These are phyloP conservation scores for Melanargia galathea DNA, from an alignment of 2,888 invertebrate species.

Conservation along the genomic window DNA sequence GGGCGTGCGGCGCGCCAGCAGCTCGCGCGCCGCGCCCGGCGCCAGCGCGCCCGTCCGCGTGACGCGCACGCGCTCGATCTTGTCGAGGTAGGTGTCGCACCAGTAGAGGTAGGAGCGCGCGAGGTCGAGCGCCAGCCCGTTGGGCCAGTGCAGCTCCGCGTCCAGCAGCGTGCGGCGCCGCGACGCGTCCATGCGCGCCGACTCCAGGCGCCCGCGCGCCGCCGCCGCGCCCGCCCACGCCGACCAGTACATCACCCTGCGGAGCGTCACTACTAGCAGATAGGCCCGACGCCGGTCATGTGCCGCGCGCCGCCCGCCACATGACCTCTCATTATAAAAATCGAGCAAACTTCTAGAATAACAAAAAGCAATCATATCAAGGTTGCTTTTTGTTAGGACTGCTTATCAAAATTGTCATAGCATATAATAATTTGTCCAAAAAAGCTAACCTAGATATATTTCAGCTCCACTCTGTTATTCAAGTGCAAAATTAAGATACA, in stretches of 20 bases:
- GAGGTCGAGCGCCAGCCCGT: constrained; percentile 83
- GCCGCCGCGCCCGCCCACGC: constrained; percentile 82
- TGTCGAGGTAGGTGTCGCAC: constrained; percentile 87
- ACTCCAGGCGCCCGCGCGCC: constrained; percentile 82
- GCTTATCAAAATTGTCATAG: too few relatives aligned
- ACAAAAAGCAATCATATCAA: too few relatives aligned
- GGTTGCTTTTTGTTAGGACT: too few relatives aligned
- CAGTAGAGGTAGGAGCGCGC: constrained; percentile 60
- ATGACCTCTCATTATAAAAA: too few relatives aligned
- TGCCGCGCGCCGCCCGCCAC: too few relatives aligned
- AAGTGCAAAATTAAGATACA: too few relatives aligned
- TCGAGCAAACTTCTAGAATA: too few relatives aligned
- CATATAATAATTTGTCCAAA: too few relatives aligned
- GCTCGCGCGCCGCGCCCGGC: constrained; percentile 49
- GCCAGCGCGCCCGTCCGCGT: constrained; percentile 39
- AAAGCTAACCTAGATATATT: too few relatives aligned
- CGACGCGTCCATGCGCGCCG: constrained; percentile 81
- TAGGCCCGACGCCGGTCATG: too few relatives aligned
- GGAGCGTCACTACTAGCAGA: too few relatives aligned
- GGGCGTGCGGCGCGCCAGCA: constrained; percentile 70
- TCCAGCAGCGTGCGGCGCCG: constrained; percentile 81
- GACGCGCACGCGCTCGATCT: constrained; percentile 82
- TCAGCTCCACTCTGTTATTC: too few relatives aligned
- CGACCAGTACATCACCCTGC: constrained; percentile 88
- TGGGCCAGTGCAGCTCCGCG: constrained; percentile 86